Evolutionary conservation across 1,140 invertebrate species (phyloP), one percentile per base, ranked within the genome.

Genomic region (Scaptodrosophila lebanonensis): DNA sequence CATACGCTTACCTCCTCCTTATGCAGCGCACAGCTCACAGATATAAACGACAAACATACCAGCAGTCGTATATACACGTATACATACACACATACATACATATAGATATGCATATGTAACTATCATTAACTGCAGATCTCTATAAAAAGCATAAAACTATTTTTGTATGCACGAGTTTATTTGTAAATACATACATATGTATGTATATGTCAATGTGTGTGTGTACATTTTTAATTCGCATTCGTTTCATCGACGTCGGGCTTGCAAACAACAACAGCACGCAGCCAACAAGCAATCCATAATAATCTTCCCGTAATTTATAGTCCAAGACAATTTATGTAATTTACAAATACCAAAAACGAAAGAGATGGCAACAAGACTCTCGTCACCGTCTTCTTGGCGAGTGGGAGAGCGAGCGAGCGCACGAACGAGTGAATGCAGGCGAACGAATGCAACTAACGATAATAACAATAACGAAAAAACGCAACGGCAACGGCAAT

Each of bases 261-360:
- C 32, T 65, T 45, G 36, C 27, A 44, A 54, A 38, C 39, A 60
- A 44, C 38, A 50, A 9, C 33, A 33, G 43, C 35, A 39, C n/a
- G 32, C 16, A 48, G 42, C 35, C 45, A 38, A 39, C 40, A 63
- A 79, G 63, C 73, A 79, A 79, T 82, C 73, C 73, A 82, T 79
- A 79, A 79, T 79, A 79, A 79, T 79, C 75, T 79, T 79, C 76
- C 69, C 75, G 75, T 79, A 79, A 79, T 79, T 79, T 79, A 79
- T 79, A 79, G 75, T 79, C 75, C 75, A 79, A 79, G 75, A 79
- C 75, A 82, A 79, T 79, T 79, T 82, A 79, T 79, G 75, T 79
- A 79, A 79, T 79, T 79, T 79, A 75, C 75, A 79, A 79, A 79
- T 79, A 79, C 69, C 75, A 82, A 79, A 79, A 82, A 52, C 39